Percentiles rank a stretch among this genome's conserved stretches.
These are phyloP conservation scores for Morpho achilles DNA, from an alignment of 2,888 invertebrate genomes.

Conservation along the genomic window DNA sequence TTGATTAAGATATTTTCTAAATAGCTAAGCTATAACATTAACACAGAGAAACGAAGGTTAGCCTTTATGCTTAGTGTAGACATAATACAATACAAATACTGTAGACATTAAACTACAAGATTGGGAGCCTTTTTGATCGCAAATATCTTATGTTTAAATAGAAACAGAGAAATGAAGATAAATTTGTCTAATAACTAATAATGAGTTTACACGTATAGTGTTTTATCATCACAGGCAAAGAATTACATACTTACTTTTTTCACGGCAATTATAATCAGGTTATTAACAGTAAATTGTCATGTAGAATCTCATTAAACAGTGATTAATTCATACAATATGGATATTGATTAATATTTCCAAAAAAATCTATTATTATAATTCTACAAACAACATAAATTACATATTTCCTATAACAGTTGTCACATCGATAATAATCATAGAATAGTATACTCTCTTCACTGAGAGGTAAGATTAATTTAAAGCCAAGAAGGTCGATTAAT, in stretches of 20 bases:
- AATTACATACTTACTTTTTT: constrained; percentile 9
- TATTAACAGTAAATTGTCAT: constrained; percentile 43
- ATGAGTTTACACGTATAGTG: constrained; percentile 22
- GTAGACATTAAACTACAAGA: constrained; percentile 20
- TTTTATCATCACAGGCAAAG: constrained; percentile 24
- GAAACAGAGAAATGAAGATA: constrained; percentile 22
- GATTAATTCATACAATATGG: constrained; percentile 33
- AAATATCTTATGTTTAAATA: constrained; percentile 21
- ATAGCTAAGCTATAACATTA: constrained; percentile 28
- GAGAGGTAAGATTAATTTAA: constrained; percentile 35
- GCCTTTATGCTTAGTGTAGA: constrained; percentile 18
- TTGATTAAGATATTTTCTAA: constrained; percentile 25
- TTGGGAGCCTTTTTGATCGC: constrained; percentile 18
- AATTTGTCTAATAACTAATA: constrained; percentile 21
- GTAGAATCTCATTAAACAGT: constrained; percentile 30
- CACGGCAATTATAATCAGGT: constrained; percentile 16
- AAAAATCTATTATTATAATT: constrained; percentile 40
- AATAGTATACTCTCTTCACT: constrained; percentile 1
- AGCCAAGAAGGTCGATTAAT: constrained; percentile 85
- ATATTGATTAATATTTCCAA: constrained; percentile 43
- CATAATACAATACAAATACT: background rate
- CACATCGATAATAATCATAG: constrained; percentile 48
- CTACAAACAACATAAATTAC: constrained; percentile 66
- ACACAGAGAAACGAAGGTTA: constrained; percentile 24
- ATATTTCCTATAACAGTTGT: constrained; percentile 56